A percentile compares a stretch with the other conserved stretches of the same genome.
Conservation (phyloP, 1,140 invertebrate species). For the Eulimnadia texana region DNA sequence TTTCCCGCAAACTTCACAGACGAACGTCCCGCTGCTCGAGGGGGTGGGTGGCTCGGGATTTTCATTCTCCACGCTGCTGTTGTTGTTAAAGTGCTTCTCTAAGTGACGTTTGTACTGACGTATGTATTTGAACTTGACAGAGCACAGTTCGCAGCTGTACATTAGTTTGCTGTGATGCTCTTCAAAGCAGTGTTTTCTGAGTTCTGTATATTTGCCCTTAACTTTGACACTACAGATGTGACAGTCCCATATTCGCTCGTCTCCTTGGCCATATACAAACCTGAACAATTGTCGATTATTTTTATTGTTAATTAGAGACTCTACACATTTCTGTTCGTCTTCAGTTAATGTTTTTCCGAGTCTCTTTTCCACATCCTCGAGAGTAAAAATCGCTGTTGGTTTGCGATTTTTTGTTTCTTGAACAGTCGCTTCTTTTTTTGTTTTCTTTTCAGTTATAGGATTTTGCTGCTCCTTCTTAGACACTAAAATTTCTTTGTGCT, state of each 20-base stretch:
- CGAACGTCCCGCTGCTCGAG: not conserved
- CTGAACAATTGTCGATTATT: not conserved
- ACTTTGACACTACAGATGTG: not conserved
- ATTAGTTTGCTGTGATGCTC: not conserved
- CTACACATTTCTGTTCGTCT: not conserved
- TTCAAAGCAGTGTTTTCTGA: not conserved
- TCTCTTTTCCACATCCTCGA: not conserved
- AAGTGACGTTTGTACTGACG: not conserved
- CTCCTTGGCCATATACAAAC: not conserved
- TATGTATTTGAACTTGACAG: not conserved
- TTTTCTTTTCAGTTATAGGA: no score
- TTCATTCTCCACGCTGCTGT: not conserved
- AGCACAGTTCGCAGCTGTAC: not conserved
- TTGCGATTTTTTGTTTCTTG: not conserved
- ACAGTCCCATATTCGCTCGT: not conserved
- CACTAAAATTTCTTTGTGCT: no score
- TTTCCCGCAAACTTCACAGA: not conserved
- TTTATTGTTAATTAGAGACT: not conserved
- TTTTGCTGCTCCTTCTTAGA: no score
- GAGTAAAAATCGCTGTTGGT: not conserved
- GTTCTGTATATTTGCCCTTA: not conserved
- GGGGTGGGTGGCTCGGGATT: not conserved
- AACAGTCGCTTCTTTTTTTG: not conserved
- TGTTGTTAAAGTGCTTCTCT: not conserved
- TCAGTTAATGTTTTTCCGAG: not conserved